Conservation (phyloP, 1,140 invertebrate genomes). For the Ptiloglossa arizonensis region DNA sequence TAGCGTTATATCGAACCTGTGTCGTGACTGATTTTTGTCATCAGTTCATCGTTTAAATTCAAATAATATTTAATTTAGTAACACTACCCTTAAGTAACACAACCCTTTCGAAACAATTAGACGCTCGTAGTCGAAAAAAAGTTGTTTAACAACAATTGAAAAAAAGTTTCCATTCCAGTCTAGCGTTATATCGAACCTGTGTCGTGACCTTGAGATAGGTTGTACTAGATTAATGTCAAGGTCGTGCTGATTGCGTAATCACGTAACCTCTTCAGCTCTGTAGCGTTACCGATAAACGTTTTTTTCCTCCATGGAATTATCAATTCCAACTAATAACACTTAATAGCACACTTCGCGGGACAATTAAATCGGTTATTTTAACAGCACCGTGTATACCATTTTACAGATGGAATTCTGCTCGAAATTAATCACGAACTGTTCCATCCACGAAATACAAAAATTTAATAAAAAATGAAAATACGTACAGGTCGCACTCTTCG, state of each 20-base stretch:
- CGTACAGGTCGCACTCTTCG: no score
- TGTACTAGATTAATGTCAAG: constrained; percentile 29
- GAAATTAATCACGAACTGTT: not conserved
- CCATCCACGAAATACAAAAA: no score
- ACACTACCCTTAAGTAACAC: no score
- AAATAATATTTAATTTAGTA: no score
- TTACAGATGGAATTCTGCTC: not conserved
- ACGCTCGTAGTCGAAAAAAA: no score
- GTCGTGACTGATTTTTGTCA: no score
- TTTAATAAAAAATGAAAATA: no score
- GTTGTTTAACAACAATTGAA: no score
- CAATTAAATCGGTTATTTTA: not conserved
- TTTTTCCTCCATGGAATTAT: not conserved
- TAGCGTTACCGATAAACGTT: constrained; percentile 16
- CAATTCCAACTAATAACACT: not conserved
- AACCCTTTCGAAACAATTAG: no score
- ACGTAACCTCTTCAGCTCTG: constrained; percentile 7
- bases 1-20: not conserved
- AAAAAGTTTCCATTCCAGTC: no score
- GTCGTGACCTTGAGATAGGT: constrained; percentile 7
- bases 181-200: not conserved
- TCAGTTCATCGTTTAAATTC: no score
- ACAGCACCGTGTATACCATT: not conserved
- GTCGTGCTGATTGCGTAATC: not conserved
- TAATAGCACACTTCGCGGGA: not conserved